phyloP scores from a whole-genome alignment of 92 coral and sea anemone species.

The Siderastrea siderea region DNA sequence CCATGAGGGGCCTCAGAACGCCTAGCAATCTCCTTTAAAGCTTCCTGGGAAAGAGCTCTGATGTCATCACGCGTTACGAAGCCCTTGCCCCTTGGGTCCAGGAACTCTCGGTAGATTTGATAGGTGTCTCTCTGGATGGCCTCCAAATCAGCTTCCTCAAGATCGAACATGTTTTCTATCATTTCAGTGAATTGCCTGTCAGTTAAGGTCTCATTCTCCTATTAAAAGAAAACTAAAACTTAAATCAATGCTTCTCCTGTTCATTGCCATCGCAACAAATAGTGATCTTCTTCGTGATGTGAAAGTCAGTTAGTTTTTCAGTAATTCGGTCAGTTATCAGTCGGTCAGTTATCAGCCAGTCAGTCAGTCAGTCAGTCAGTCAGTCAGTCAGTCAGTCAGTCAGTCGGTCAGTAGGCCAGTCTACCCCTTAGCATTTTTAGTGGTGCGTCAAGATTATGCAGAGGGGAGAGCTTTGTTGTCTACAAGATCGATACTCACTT shows the following conservation, averaged over 20 bases:
- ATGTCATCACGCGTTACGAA: slow-evolving; percentile 72
- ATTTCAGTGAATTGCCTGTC: slow-evolving; percentile 40
- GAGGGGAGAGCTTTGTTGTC: too few relatives aligned
- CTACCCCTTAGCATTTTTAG: too few relatives aligned
- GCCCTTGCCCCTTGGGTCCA: slow-evolving; percentile 76
- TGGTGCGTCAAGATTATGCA: too few relatives aligned
- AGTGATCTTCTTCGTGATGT: too few relatives aligned
- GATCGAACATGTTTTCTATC: slow-evolving; percentile 46
- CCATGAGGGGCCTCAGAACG: slow-evolving; percentile 91
- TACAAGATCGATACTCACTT: slow-evolving; percentile 2
- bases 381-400: too few relatives aligned
- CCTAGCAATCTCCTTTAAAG: slow-evolving; percentile 76
- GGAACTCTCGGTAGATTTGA: slow-evolving; percentile 66
- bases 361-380: too few relatives aligned
- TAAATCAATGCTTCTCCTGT: background rate
- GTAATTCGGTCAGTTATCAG: background rate
- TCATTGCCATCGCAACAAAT: background rate
- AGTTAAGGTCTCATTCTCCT: slow-evolving; percentile 28
- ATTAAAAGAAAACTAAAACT: background rate
- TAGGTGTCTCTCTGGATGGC: slow-evolving; percentile 58
- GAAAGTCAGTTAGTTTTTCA: background rate
- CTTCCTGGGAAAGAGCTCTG: slow-evolving; percentile 75
- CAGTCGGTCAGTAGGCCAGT: too few relatives aligned
- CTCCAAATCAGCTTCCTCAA: slow-evolving; percentile 37
- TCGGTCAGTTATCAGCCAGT: background rate